Evolutionary conservation across 2,113 vertebrate species (phyloP).

Genomic region (Eclectus roratus): DNA sequence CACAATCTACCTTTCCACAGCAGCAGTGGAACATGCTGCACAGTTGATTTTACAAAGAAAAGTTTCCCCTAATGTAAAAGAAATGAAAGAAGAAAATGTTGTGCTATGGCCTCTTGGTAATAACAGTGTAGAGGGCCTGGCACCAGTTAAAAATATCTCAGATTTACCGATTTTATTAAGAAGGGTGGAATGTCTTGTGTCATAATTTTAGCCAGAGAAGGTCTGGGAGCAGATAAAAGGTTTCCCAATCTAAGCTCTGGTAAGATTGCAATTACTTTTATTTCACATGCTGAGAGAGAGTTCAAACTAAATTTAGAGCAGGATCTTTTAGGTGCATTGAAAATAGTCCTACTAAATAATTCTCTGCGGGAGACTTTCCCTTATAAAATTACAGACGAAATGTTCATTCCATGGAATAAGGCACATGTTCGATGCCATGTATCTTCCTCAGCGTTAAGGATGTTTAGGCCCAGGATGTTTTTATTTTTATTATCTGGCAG

Average conservation of each 20-base stretch:
- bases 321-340: neutral
- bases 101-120: neutral
- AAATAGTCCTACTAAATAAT: neutral
- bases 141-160: neutral
- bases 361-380: neutral
- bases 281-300: neutral
- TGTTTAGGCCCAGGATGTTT: neutral
- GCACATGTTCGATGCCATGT: neutral
- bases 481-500: neutral
- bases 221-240: neutral
- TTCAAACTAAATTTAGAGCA: neutral
- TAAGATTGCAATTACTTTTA: neutral
- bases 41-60: neutral
- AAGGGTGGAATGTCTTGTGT: neutral
- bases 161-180: neutral
- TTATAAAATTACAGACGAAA: neutral
- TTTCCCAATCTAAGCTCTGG: neutral
- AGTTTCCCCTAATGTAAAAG: neutral
- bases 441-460: neutral
- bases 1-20: neutral
- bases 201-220: neutral
- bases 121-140: neutral
- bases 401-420: neutral
- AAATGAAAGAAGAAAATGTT: neutral
- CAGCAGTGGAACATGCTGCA: neutral